These are phyloP conservation scores for Himalopsyche tibetana DNA, from an alignment of 2,888 invertebrate species.

Conservation along the genomic window DNA sequence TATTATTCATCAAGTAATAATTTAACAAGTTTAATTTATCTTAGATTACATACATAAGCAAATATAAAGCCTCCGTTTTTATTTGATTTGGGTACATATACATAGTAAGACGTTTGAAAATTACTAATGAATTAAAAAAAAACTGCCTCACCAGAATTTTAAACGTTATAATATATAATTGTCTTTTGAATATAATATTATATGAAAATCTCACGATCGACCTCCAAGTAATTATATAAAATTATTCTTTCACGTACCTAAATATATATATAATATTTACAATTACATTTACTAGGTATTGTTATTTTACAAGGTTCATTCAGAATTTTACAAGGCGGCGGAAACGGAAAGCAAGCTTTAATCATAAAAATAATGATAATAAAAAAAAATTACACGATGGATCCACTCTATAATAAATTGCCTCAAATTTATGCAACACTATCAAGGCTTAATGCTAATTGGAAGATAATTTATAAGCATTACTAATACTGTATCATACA, in stretches of 20 bases:
- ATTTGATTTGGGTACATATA: too few species aligned
- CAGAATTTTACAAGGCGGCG: conserved; percentile 42
- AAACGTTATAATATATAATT: background rate
- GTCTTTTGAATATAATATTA: conserved; percentile 27
- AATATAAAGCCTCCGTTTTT: too few species aligned
- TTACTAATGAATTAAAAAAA: too few species aligned
- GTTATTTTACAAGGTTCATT: conserved; percentile 29
- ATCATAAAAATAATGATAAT: conserved; percentile 45
- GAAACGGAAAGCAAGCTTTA: conserved; percentile 45
- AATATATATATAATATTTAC: background rate
- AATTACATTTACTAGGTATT: conserved; percentile 24
- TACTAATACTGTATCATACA: background rate
- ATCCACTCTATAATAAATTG: conserved; percentile 36
- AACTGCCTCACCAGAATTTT: too few species aligned
- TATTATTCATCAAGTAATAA: too few species aligned
- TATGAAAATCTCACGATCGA: conserved; percentile 2
- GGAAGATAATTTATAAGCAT: conserved; percentile 22
- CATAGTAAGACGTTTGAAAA: too few species aligned
- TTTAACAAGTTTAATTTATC: too few species aligned
- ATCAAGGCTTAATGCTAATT: conserved; percentile 22
- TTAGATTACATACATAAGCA: too few species aligned
- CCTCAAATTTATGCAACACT: conserved; percentile 4
- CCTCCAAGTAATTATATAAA: conserved; percentile 20
- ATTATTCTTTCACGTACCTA: background rate
- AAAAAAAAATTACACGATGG: conserved; percentile 9